A percentile compares a stretch with the other conserved stretches of the same genome.
Conservation (phyloP, 2,797 vertebrate genomes). For the Furcifer pardalis region DNA sequence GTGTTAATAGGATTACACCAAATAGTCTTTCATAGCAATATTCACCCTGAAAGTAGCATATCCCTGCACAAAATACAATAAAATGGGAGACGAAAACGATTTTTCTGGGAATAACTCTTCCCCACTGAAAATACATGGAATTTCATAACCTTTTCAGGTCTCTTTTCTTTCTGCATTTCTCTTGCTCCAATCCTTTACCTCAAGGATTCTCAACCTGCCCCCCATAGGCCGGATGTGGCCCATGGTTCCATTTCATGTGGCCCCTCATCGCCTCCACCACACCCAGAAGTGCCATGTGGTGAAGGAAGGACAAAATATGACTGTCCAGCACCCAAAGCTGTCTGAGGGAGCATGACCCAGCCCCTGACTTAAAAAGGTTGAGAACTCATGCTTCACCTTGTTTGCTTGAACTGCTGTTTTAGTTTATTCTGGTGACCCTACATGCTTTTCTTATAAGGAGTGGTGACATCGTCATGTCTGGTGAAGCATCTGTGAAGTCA, state of each 20-base stretch:
- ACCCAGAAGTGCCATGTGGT: too few species aligned
- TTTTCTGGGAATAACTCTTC: too few species aligned
- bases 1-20: background rate
- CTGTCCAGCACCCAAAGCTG: too few species aligned
- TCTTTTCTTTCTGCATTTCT: background rate
- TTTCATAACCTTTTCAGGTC: background rate
- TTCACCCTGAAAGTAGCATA: background rate
- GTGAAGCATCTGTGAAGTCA: background rate
- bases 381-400: too few species aligned
- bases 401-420: background rate
- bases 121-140: background rate
- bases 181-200: background rate
- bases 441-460: background rate
- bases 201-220: too few species aligned
- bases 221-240: too few species aligned
- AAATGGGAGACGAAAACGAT: too few species aligned
- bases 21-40: background rate
- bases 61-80: background rate
- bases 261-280: too few species aligned
- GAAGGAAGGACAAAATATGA: too few species aligned
- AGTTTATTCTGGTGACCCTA: background rate
- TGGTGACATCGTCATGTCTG: background rate
- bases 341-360: too few species aligned
- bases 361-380: too few species aligned
- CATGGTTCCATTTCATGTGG: too few species aligned